Percentiles rank a stretch among this genome's conserved stretches.
phyloP scores from a whole-genome alignment of 2,797 vertebrate genomes.

The Atherinosoma microstoma region DNA sequence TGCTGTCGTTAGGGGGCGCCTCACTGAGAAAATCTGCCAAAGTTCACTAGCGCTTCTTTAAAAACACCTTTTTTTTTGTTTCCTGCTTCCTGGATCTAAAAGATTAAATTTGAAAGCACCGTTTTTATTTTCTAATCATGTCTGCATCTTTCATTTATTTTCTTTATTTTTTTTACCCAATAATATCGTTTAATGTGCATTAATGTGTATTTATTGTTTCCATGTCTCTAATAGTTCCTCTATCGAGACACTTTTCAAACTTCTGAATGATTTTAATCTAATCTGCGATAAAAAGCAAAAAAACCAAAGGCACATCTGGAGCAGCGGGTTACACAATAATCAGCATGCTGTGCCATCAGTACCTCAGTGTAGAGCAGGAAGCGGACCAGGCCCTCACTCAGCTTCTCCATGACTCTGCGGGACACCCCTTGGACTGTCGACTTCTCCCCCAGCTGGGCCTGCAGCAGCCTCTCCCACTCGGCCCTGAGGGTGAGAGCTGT shows the following conservation, averaged over 20 bases:
- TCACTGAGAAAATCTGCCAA: no score
- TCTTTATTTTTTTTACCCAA: not conserved
- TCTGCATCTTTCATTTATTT: no score
- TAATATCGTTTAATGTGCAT: no score
- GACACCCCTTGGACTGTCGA: conserved; percentile 7
- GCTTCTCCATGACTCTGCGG: conserved; percentile 64
- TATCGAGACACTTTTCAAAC: not conserved
- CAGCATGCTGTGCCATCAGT: conserved; percentile 3
- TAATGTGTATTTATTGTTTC: no score
- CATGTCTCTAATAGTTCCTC: not conserved
- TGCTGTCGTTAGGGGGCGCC: no score
- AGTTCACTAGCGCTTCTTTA: no score
- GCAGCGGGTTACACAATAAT: not conserved
- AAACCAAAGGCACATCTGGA: not conserved
- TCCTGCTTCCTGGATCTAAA: no score
- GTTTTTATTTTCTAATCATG: no score
- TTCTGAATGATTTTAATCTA: not conserved
- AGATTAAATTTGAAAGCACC: no score
- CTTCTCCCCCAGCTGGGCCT: conserved; percentile 78
- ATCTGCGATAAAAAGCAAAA: not conserved
- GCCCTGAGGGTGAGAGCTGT: conserved; percentile 73
- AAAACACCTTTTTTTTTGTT: no score
- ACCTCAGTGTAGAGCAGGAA: conserved; percentile 90
- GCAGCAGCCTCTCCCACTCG: conserved; percentile 88
- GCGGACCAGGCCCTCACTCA: conserved; percentile 84